Conservation (phyloP, 2,113 vertebrate species). For the Oreochromis spilurus region DNA sequence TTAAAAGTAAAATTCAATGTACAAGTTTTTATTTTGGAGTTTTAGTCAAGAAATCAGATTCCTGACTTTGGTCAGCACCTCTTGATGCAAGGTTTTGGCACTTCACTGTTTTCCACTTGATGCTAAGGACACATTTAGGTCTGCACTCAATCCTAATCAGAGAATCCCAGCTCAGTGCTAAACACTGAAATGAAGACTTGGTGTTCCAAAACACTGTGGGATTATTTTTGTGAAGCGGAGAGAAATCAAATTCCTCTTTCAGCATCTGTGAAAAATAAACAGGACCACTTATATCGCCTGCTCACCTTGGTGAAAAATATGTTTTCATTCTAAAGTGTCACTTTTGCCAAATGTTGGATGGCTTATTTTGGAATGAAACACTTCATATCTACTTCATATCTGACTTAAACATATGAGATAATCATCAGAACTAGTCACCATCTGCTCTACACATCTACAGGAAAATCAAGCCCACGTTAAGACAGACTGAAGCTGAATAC, state of each 20-base stretch:
- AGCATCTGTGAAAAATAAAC: conserved; percentile 8
- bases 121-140: not conserved
- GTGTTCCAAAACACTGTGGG: conserved; percentile 10
- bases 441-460: conserved; percentile 36
- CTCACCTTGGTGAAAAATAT: not conserved
- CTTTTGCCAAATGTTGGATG: not conserved
- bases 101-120: not conserved
- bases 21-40: not conserved
- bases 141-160: not conserved
- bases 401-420: conserved; percentile 26
- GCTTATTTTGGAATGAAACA: conserved; percentile 37
- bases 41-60: not conserved
- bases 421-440: conserved; percentile 19
- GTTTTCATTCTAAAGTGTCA: not conserved
- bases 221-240: not conserved
- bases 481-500: not conserved
- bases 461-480: not conserved
- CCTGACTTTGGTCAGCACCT: not conserved
- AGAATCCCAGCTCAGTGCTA: not conserved
- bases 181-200: conserved; percentile 28
- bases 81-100: not conserved
- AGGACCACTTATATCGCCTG: not conserved
- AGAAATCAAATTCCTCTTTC: not conserved
- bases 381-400: conserved; percentile 32
- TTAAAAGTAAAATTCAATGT: not conserved